These are phyloP conservation scores for Drosophila leonis DNA, from an alignment of 2,888 invertebrate genomes.

Conservation along the genomic window DNA sequence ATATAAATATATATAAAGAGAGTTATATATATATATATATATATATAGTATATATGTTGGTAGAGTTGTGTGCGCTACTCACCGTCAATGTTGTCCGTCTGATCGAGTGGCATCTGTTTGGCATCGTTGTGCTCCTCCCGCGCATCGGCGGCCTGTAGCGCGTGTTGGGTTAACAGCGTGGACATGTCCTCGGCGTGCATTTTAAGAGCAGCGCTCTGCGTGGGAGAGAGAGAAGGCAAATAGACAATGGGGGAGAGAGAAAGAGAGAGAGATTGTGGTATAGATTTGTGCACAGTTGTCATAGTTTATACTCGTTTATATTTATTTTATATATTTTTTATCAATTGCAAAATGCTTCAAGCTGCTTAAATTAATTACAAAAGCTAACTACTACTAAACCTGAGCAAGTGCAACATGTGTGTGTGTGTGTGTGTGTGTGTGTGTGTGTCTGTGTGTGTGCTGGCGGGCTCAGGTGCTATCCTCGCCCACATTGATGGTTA, in stretches of 20 bases:
- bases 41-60: constrained; percentile 5
- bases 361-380: constrained; percentile 53
- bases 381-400: constrained; percentile 67
- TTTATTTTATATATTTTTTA: constrained; percentile 3
- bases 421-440: constrained; percentile 15
- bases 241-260: background rate
- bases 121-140: constrained; percentile 87
- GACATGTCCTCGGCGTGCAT: constrained; percentile 88
- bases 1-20: constrained; percentile 17
- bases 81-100: constrained; percentile 92
- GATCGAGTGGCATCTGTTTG: constrained; percentile 88
- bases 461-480: constrained; percentile 58
- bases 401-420: constrained; percentile 60
- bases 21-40: constrained; percentile 16
- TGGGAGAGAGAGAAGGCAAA: background rate
- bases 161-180: constrained; percentile 88
- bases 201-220: constrained; percentile 80
- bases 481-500: constrained; percentile 83
- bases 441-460: constrained; percentile 33
- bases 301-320: constrained; percentile 3
- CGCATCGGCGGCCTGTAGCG: constrained; percentile 86
- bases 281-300: constrained; percentile 21
- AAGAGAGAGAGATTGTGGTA: constrained; percentile 12
- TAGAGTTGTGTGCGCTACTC: constrained; percentile 84
- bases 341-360: constrained; percentile 71